Evolutionary conservation across 2,888 invertebrate genomes (phyloP).

Genomic region (Limenitis camilla): DNA sequence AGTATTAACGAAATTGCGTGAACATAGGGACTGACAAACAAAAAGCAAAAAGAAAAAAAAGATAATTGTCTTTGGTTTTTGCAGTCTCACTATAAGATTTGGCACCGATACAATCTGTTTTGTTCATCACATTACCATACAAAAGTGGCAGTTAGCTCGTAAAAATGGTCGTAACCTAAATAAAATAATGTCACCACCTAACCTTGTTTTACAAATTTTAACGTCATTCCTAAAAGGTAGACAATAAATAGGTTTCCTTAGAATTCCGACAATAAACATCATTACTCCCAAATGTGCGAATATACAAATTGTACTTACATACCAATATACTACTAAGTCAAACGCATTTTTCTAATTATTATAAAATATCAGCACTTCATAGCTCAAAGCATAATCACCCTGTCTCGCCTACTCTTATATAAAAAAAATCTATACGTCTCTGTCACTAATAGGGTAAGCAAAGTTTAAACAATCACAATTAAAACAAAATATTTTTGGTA

Average conservation of each 20-base stretch:
- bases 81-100: slow-evolving; percentile 1
- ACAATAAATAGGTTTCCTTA: neutral
- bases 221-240: neutral
- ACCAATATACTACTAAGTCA: too few species aligned
- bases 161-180: slow-evolving; percentile 18
- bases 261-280: neutral
- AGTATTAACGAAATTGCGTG: too few species aligned
- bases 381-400: too few species aligned
- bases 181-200: slow-evolving; percentile 17
- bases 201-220: slow-evolving; percentile 9
- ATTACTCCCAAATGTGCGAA: too few species aligned
- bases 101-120: slow-evolving; percentile 2
- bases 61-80: neutral
- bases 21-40: neutral
- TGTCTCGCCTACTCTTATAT: too few species aligned
- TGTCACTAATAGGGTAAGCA: too few species aligned
- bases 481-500: too few species aligned
- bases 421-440: too few species aligned
- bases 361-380: too few species aligned
- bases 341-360: too few species aligned
- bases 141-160: slow-evolving; percentile 9
- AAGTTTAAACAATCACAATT: too few species aligned
- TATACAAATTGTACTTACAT: too few species aligned
- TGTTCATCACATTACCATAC: slow-evolving; percentile 5
- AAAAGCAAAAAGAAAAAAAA: neutral